Evolutionary conservation across 1,140 invertebrate species (phyloP).

Genomic region (Goniozus legneri): DNA sequence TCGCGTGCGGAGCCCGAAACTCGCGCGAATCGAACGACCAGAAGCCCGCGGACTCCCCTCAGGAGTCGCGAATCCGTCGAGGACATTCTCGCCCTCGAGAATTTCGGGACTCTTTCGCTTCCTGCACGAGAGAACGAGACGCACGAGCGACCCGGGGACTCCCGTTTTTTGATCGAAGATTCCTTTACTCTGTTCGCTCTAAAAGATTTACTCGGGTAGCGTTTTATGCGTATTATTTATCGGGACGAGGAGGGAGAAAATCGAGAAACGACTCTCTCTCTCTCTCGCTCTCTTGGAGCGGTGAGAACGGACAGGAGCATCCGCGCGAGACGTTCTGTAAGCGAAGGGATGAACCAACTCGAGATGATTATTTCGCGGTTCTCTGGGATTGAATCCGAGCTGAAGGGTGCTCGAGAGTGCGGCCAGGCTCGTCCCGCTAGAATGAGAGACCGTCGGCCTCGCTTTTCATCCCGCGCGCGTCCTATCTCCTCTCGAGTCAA

Average conservation of each 20-base stretch:
- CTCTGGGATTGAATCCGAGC: constrained; percentile 47
- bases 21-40: neutral
- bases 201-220: too few species aligned
- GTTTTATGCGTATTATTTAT: too few species aligned
- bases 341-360: constrained; percentile 41
- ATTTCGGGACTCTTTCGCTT: neutral
- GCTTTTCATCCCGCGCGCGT: constrained; percentile 35
- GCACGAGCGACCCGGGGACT: too few species aligned
- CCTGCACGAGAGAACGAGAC: too few species aligned
- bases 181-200: too few species aligned
- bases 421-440: constrained; percentile 31
- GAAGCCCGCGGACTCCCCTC: neutral
- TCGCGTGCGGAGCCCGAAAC: constrained; percentile 19
- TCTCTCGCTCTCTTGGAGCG: too few species aligned
- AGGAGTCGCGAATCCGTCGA: neutral
- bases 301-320: constrained; percentile 24
- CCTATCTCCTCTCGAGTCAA: constrained; percentile 5
- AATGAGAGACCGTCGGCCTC: constrained; percentile 35
- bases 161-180: too few species aligned
- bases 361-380: constrained; percentile 50
- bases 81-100: neutral
- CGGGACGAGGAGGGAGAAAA: constrained; percentile 16
- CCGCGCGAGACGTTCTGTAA: constrained; percentile 38
- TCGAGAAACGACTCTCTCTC: constrained; percentile 25
- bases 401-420: constrained; percentile 46